A percentile compares a stretch with the other conserved stretches of the same genome.
phyloP scores from a whole-genome alignment of 2,888 invertebrate species.

The Bellardia pandia region DNA sequence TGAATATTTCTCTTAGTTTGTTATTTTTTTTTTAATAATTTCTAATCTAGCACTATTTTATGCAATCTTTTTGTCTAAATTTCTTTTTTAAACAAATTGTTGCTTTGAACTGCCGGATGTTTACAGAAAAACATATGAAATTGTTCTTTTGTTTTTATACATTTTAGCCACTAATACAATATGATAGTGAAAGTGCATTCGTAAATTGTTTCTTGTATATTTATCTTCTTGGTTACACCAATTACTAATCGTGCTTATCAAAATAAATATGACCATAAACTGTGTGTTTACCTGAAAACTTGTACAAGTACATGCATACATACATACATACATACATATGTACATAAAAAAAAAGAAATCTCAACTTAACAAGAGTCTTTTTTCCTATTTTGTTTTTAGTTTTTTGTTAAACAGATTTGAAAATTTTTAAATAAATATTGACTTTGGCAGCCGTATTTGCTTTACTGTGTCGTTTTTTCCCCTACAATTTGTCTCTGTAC shows the following conservation, averaged over 20 bases:
- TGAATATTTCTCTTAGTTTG: too few relatives aligned
- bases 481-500: not conserved
- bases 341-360: constrained; percentile 26
- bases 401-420: constrained; percentile 43
- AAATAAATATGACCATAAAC: constrained; percentile 48
- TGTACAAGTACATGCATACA: not conserved
- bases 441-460: constrained; percentile 72
- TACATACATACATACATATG: not conserved
- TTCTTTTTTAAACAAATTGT: not conserved
- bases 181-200: constrained; percentile 56
- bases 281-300: constrained; percentile 49
- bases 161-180: not conserved
- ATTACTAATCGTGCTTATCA: constrained; percentile 55
- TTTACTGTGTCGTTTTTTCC: constrained; percentile 27
- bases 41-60: not conserved
- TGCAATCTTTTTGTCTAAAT: not conserved
- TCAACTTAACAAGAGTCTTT: constrained; percentile 37
- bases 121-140: constrained; percentile 30
- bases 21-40: not conserved
- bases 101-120: constrained; percentile 43
- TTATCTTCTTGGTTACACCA: constrained; percentile 25
- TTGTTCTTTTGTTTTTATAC: constrained; percentile 8
- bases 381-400: not conserved
- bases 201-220: constrained; percentile 5
- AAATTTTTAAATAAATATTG: constrained; percentile 69